These are phyloP conservation scores for Drosophila novamexicana DNA, from an alignment of 1,140 invertebrate species.

Conservation along the genomic window DNA sequence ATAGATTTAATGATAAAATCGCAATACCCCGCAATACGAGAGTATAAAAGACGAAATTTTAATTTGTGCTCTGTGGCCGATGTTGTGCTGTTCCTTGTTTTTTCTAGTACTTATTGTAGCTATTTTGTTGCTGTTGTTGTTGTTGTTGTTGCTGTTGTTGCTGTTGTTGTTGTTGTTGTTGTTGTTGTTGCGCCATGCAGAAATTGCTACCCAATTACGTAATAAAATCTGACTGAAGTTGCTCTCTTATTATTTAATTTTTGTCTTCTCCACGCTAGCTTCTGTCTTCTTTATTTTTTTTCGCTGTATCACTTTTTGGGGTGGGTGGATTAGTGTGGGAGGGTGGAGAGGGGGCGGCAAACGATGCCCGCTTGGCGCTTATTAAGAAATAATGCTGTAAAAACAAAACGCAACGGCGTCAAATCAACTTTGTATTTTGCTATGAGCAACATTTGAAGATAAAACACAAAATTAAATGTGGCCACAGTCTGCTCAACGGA, in stretches of 20 bases:
- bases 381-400: conserved; percentile 77
- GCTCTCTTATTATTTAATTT: conserved; percentile 82
- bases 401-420: conserved; percentile 72
- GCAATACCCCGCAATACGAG: no score
- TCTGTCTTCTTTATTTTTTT: neutral
- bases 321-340: conserved; percentile 22
- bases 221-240: conserved; percentile 83
- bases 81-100: conserved; percentile 24
- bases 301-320: conserved; percentile 27
- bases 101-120: neutral
- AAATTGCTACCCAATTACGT: conserved; percentile 83
- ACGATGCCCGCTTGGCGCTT: conserved; percentile 60
- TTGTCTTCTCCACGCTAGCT: conserved; percentile 56
- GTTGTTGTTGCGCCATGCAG: conserved; percentile 63
- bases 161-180: conserved; percentile 19
- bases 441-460: conserved; percentile 51
- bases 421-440: conserved; percentile 71
- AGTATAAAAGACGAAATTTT: conserved; percentile 69
- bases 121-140: conserved; percentile 12
- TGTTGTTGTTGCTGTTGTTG: conserved; percentile 22
- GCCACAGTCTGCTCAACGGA: neutral
- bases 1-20: no score
- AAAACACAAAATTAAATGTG: conserved; percentile 22
- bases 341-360: conserved; percentile 1
- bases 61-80: conserved; percentile 75